Evolutionary conservation across 2,888 invertebrate genomes (phyloP), one percentile per base, ranked within the genome.

Genomic region (Drosophila buzzatii): DNA sequence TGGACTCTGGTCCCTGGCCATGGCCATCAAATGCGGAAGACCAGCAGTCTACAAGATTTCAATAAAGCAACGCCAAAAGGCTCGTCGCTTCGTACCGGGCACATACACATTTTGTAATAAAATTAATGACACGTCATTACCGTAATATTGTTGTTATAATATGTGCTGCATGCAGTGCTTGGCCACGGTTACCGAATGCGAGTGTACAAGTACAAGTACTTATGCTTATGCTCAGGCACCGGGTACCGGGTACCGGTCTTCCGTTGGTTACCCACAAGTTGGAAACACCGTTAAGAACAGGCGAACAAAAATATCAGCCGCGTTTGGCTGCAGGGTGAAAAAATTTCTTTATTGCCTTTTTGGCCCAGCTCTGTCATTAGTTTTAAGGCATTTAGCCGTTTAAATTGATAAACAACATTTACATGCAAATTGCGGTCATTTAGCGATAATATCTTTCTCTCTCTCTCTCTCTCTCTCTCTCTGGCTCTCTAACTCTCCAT

Each of bases 51-150:
- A 64, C 35, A 62, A 79, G 76, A 80, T 80, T 84, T 84, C 85
- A 84, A 84, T 85, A 75, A 88, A 70, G 47, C 81, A 82, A 73
- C 85, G 81, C 83, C 85, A 79, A 75, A 72, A 79, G 87, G 72
- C 65, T 65, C 52, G 20, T 35, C 60, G 49, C 31, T 47, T 65
- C 66, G 58, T 57, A 60, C 49, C 71, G 61, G 58, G 71, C 79
- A 88, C 80, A 80, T 79, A 78, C 80, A 85, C 78, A 86, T 84
- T 84, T 87, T 86, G 82, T 89, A 89, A 87, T 87, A 80, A 89
- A 87, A 89, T 87, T 87, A 87, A 87, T 87, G 89, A 87, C 82
- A 89, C 89, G 76, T 89, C 89, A 87, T 87, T 87, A 89, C 72
- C 72, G 81, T 89, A 87, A 87, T 87, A 81, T 87, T 87, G 85